Evolutionary conservation across 2,888 invertebrate species (phyloP), one percentile per base, ranked within the genome.

Genomic region (Meandrusa payeni): DNA sequence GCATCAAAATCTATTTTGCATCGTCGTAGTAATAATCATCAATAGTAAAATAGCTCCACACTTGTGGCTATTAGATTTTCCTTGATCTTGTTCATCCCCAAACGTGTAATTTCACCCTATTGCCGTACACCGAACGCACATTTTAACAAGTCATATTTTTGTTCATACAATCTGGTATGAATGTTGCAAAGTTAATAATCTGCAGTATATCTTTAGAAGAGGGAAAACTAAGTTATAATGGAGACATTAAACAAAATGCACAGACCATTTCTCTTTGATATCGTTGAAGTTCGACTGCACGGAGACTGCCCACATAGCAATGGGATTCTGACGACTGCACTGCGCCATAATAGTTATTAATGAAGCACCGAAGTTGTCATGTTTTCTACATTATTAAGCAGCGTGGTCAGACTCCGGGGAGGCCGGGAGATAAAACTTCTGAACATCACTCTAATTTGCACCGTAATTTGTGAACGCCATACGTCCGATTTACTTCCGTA

Each of bases 331-430:
- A 9, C 7, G 12, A 50, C 47, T 50, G 40, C 46, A 53, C 45
- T 51, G 36, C 45, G 48, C 38, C 47, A 49, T 53, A 52, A 51
- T 47, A 50, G 52, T 50, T 52, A 53, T 47, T 50, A 36, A 38
- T 41, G 54, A 52, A 56, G 56, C 54, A 56, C 33, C 56, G 56
- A 60, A 52, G 51, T 51, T 50, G 41, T 46, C 44, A 43, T 48
- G 44, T 44, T 44, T 48, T 38, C 33, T 43, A 44, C 45, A 49
- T 47, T 42, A 42, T 43, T 36, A 36, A 40, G 26, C 43, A 41
- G 23, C 37, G 28, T 45, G 44, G 44, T 45, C 44, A 45, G 39
- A 45, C 44, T 39, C 44, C 23, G 28, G 44, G 44, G 44, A 44
- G 34, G 32, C 44, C 28, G 39, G 26, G 23, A 39, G 28, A 40